Evolutionary conservation across 1,140 invertebrate genomes (phyloP), one percentile per base, ranked within the genome.

Genomic region (Pogonomyrmex californicus): DNA sequence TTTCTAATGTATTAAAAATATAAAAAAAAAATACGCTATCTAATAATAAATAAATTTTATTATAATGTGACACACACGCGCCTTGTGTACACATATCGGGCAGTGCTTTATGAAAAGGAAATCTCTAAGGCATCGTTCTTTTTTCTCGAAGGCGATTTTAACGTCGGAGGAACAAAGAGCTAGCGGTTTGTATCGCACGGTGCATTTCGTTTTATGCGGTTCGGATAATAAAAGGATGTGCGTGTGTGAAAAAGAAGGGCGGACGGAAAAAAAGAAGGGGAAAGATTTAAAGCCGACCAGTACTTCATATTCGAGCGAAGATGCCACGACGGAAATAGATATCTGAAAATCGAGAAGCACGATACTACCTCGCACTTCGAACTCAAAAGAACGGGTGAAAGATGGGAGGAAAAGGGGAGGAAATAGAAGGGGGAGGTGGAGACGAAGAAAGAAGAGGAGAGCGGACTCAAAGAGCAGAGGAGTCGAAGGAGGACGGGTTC

Each of bases 281-380:
- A 73, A 44, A 89, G 88, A 90, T 90, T 90, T 87, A 90, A 90
- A 87, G 78, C 66, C 89, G 33, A 62, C 56, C 71, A 51, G 85
- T 78, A 79, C 44, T 85, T 83, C 58, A 86, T 38, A 86, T 88
- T 71, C 54, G 78, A 87, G 82, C 78, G 23, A 90, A 90, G 89
- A 78, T 90, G 86, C 66, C 88, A 90, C 63, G 89, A 90, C 89
- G 86, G 88, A 90, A 90, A 90, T 90, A 90, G 89, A 70, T 90
- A 73, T 85, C 17, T 90, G 88, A 90, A 90, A 90, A 90, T 90
- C 79, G 86, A 90, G 79, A 44, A 90, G 70, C 58, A 86, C 81
- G 88, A 88, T 49, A 44, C 41, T 62, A 75, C 47, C 58, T 81
- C 87, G 87, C 87, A 70, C 88, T 89, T 86, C 83, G 83, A 88